Conservation (phyloP, 2,797 vertebrate species). For the Pseudochirops cupreus region DNA sequence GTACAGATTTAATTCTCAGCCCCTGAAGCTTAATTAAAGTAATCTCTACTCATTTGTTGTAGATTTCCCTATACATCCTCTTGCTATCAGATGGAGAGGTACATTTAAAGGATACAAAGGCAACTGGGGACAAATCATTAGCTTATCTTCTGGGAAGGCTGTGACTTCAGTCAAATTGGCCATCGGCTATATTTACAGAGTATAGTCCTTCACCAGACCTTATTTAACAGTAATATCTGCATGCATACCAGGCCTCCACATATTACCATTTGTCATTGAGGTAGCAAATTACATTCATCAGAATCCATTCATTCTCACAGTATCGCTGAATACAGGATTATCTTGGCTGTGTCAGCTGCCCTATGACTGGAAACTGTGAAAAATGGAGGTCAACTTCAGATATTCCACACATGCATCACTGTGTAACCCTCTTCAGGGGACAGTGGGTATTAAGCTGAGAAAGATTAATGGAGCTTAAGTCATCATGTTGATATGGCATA, state of each 20-base stretch:
- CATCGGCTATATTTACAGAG: constrained; percentile 76
- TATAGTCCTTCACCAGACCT: constrained; percentile 77
- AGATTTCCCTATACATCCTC: background rate
- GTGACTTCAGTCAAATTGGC: constrained; percentile 73
- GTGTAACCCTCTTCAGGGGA: constrained; percentile 77
- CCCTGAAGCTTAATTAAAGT: constrained; percentile 39
- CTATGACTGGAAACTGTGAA: constrained; percentile 83
- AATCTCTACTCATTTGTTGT: constrained; percentile 1
- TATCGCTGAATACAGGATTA: constrained; percentile 85
- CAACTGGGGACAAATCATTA: constrained; percentile 62
- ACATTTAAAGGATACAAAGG: background rate
- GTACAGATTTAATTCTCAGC: constrained; percentile 21
- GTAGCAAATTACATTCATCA: constrained; percentile 85
- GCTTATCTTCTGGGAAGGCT: constrained; percentile 74
- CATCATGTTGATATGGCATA: constrained; percentile 83
- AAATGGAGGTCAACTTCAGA: constrained; percentile 84
- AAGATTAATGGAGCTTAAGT: constrained; percentile 86
- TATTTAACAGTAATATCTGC: constrained; percentile 84
- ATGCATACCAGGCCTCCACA: constrained; percentile 80
- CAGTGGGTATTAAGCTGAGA: constrained; percentile 81
- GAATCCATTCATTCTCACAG: constrained; percentile 81
- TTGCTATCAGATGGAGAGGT: background rate
- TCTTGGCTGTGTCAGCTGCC: constrained; percentile 85
- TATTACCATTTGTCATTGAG: constrained; percentile 83
- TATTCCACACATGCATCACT: constrained; percentile 81